phyloP scores from a whole-genome alignment of 2,797 vertebrate species.

The Chrosomus eos region DNA sequence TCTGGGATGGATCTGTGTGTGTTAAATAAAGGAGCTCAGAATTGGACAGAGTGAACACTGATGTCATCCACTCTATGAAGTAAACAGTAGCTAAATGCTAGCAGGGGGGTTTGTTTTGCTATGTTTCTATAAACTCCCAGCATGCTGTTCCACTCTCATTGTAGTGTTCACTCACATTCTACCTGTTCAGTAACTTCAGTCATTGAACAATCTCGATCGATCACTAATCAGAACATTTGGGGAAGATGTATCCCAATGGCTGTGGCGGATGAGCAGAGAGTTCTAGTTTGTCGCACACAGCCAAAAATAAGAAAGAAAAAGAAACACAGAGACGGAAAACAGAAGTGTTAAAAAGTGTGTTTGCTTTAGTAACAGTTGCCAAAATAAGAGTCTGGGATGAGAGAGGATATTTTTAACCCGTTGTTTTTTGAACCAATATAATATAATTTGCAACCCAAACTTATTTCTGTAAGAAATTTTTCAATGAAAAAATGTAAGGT shows the following conservation, averaged over 20 bases:
- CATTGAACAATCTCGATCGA: neutral
- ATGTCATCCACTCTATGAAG: slow-evolving; percentile 30
- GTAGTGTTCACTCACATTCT: neutral
- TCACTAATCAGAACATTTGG: slow-evolving; percentile 1
- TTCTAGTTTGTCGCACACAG: slow-evolving; percentile 13
- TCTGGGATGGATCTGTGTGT: slow-evolving; percentile 27
- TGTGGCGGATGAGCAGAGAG: slow-evolving; percentile 15
- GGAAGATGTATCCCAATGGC: neutral
- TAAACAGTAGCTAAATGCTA: slow-evolving; percentile 20
- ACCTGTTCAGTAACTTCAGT: neutral
- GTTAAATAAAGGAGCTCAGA: slow-evolving; percentile 30
- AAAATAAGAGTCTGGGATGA: slow-evolving; percentile 88
- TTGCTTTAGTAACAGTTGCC: slow-evolving; percentile 75
- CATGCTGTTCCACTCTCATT: slow-evolving; percentile 39
- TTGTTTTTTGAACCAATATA: neutral
- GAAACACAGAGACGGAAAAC: slow-evolving; percentile 43
- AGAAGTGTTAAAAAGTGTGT: slow-evolving; percentile 75
- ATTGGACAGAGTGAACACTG: slow-evolving; percentile 24
- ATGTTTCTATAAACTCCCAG: slow-evolving; percentile 45
- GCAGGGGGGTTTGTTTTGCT: slow-evolving; percentile 40
- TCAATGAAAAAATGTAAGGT: neutral
- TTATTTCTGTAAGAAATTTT: neutral
- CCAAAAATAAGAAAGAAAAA: slow-evolving; percentile 63
- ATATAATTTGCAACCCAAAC: neutral
- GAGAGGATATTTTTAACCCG: slow-evolving; percentile 71